These are phyloP conservation scores for Murina feae DNA, from an alignment of 2,113 vertebrate species.

Conservation along the genomic window DNA sequence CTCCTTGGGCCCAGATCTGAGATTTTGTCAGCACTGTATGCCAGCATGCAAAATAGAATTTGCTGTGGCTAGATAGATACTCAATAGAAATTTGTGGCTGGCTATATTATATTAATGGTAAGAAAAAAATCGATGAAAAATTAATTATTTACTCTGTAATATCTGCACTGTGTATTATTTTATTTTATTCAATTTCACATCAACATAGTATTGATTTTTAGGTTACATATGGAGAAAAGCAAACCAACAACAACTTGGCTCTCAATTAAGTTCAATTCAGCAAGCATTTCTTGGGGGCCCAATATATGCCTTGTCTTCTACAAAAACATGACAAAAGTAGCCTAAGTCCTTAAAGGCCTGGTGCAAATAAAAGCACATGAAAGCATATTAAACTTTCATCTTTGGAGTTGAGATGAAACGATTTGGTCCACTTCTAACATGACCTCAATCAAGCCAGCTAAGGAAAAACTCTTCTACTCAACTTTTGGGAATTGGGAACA, in stretches of 20 bases:
- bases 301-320: not conserved
- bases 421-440: not conserved
- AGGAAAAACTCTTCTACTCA: not conserved
- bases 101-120: not conserved
- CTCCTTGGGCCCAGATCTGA: not conserved
- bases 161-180: not conserved
- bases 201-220: not conserved
- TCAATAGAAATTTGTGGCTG: not conserved
- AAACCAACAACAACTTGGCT: not conserved
- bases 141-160: slow-evolving; percentile 10
- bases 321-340: not conserved
- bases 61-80: not conserved
- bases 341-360: not conserved
- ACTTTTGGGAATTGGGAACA: not conserved
- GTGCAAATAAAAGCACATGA: not conserved
- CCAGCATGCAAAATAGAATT: not conserved
- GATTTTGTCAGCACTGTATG: not conserved
- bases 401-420: not conserved
- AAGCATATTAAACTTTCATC: not conserved
- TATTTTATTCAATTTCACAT: slow-evolving; percentile 7
- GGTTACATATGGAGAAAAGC: not conserved
- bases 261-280: not conserved
- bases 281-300: not conserved
- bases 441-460: not conserved
- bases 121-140: not conserved